Percentiles rank a stretch among this genome's conserved stretches.
Evolutionary conservation across 2,888 invertebrate genomes (phyloP).

Genomic region (Acronicta psi): DNA sequence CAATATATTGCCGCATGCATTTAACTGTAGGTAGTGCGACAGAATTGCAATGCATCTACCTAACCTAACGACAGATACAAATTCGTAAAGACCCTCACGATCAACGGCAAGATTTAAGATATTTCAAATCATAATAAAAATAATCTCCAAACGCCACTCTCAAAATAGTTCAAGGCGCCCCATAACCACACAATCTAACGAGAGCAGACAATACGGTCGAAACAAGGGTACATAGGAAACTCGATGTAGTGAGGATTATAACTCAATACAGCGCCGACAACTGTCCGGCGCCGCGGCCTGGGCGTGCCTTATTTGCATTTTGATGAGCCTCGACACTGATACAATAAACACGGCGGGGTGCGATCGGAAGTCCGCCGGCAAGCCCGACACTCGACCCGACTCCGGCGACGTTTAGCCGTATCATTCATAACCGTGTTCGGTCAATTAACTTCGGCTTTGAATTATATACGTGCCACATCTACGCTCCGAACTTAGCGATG

Average conservation of each 20-base stretch:
- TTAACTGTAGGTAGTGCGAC: too few species aligned
- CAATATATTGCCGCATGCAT: too few species aligned
- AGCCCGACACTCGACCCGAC: conserved; percentile 62
- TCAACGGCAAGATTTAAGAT: too few species aligned
- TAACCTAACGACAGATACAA: too few species aligned
- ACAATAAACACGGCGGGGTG: conserved; percentile 84
- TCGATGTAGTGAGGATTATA: conserved; percentile 72
- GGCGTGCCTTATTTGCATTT: conserved; percentile 87
- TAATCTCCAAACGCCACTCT: conserved; percentile 1
- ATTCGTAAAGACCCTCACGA: too few species aligned
- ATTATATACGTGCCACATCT: conserved; percentile 58
- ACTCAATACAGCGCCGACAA: conserved; percentile 83
- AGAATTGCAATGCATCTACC: too few species aligned
- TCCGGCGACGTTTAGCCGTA: conserved; percentile 75
- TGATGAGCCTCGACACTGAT: conserved; percentile 88
- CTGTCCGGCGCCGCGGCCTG: conserved; percentile 77
- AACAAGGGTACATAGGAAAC: conserved; percentile 59
- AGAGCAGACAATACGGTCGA: conserved; percentile 48
- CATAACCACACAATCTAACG: conserved; percentile 36
- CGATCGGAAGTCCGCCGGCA: conserved; percentile 64
- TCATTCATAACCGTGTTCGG: conserved; percentile 75
- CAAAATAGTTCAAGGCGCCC: conserved; percentile 29
- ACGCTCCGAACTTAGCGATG: conserved; percentile 36
- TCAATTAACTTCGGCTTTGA: conserved; percentile 79
- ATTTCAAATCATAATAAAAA: background rate